Conservation (phyloP, 1,140 invertebrate genomes). For the Doryteuthis pealeii region DNA sequence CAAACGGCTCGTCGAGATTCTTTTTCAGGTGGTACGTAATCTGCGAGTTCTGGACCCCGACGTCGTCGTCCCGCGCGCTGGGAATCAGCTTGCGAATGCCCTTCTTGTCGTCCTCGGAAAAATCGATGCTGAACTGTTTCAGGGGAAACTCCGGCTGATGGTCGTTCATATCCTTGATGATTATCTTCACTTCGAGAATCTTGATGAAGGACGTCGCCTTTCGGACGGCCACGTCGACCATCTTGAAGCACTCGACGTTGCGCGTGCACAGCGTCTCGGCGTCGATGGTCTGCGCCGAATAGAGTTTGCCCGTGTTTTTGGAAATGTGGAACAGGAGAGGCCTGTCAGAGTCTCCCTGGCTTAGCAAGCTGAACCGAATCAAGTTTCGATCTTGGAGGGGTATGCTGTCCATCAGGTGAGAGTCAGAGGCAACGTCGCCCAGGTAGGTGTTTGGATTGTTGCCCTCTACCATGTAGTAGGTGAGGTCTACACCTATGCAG, state of each 20-base stretch:
- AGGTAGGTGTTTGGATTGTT: constrained; percentile 23
- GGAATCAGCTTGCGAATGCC: not conserved
- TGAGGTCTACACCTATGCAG: not conserved
- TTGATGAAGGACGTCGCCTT: not conserved
- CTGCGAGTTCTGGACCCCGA: not conserved
- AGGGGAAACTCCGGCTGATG: not conserved
- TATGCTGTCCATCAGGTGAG: constrained; percentile 26
- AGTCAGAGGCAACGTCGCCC: constrained; percentile 39
- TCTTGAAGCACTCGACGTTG: not conserved
- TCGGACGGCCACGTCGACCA: not conserved
- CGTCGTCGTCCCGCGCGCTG: not conserved
- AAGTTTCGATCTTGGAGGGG: not conserved
- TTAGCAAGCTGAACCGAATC: not conserved
- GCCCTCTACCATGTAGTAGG: constrained; percentile 24
- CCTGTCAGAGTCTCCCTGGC: not conserved
- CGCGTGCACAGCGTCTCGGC: constrained; percentile 20
- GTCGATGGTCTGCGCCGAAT: constrained; percentile 12
- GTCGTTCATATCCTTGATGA: not conserved
- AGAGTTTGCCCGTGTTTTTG: constrained; percentile 76
- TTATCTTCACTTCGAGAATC: not conserved
- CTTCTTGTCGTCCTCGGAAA: not conserved
- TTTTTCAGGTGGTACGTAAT: not conserved
- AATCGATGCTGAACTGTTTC: not conserved
- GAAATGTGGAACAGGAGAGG: constrained; percentile 74
- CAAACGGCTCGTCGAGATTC: not conserved